Evolutionary conservation across 1,140 invertebrate genomes (phyloP), one percentile per base, ranked within the genome.

Genomic region (Ceratina japonica): DNA sequence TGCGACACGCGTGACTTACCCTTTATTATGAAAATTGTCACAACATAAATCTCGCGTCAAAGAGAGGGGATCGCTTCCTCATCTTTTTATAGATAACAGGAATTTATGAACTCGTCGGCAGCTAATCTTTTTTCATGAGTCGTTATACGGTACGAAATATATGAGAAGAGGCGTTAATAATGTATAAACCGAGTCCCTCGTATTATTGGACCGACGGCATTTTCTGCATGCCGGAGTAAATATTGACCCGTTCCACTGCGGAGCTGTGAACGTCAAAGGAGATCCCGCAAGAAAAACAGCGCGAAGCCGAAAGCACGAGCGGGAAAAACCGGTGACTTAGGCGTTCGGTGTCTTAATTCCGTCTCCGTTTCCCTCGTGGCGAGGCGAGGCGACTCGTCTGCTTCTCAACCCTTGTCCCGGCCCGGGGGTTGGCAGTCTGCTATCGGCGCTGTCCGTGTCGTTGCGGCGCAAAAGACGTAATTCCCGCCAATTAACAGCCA

Each of bases 401-500:
- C 13, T 12, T 16, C 72, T 3, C 18, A 12, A 8, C 31, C 63
- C 24, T n/a, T 20, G 8, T 18, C 61, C 31, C 54, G 24, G 12
- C 18, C 27, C 24, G 13, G 15, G 49, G 65, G 52, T 37, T 59
- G 31, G 31, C 52, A 44, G 52, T 27, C 13, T 27, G 13, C 24
- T 27, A 54, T 27, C 44, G 13, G n/a, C 27, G 63, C n/a, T 68
- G 78, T 75, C 59, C 73, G 79, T 78, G 75, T 65, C 66, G 75
- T 81, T 78, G 75, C 66, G 74, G 63, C 68, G 84, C 74, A 83
- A 86, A 88, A 84, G 79, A 80, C 82, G 83, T 87, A 87, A 82
- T 89, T 88, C 80, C 74, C 72, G 87, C 75, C 86, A 88, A 88
- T 88, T 88, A 88, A 88, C 79, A 86, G 74, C 16, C 83, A 81